Conservation (phyloP, 2,888 invertebrate species). For the Palloptera scutellata region DNA sequence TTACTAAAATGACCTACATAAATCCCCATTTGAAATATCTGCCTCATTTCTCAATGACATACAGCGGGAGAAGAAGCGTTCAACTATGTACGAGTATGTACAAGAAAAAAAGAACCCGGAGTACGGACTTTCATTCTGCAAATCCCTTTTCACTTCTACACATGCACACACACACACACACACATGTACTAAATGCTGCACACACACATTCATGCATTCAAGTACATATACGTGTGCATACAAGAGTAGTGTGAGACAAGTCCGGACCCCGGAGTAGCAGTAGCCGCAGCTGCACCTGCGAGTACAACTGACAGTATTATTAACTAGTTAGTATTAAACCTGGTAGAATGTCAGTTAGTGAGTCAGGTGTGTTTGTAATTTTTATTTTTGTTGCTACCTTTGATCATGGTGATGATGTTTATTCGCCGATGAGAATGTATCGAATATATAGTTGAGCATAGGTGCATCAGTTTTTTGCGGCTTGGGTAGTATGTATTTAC, state of each 20-base stretch:
- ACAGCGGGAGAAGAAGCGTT: neutral
- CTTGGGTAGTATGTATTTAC: constrained; percentile 63
- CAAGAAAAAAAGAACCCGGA: too few relatives aligned
- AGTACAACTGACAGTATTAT: too few relatives aligned
- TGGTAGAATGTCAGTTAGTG: too few relatives aligned
- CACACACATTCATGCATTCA: constrained; percentile 10
- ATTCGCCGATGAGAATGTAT: constrained; percentile 73
- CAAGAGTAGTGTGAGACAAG: neutral
- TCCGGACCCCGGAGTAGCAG: too few relatives aligned
- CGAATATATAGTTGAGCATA: constrained; percentile 78
- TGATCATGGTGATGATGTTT: constrained; percentile 75
- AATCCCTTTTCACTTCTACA: constrained; percentile 21
- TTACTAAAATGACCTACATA: constrained; percentile 31
- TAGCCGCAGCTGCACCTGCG: too few relatives aligned
- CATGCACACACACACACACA: neutral
- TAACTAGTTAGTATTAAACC: too few relatives aligned
- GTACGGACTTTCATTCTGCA: constrained; percentile 13
- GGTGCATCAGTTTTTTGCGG: constrained; percentile 72
- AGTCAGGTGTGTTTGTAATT: too few relatives aligned
- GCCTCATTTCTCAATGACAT: constrained; percentile 30
- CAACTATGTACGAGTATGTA: too few relatives aligned
- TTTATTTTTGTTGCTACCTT: constrained; percentile 65
- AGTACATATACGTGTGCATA: constrained; percentile 5
- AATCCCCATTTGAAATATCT: constrained; percentile 24
- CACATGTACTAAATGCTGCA: constrained; percentile 1